A percentile compares a stretch with the other conserved stretches of the same genome.
Conservation (phyloP, 2,113 vertebrate species). For the Orientallactaga bullata region DNA sequence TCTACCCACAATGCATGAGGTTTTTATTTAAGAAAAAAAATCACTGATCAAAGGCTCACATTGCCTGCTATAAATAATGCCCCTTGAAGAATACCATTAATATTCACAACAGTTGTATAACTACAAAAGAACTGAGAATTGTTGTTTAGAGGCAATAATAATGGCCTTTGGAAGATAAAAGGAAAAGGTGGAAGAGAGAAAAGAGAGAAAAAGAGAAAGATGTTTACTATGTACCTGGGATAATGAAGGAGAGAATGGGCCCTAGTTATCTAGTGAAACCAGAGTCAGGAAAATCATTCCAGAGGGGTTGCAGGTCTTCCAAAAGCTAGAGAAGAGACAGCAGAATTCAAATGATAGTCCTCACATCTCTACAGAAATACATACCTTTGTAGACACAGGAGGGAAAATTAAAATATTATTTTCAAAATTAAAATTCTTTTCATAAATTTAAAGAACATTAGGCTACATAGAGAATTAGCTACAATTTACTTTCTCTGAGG, state of each 20-base stretch:
- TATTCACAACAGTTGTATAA: conserved; percentile 86
- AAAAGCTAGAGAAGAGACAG: not conserved
- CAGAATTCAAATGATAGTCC: not conserved
- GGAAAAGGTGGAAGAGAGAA: conserved; percentile 73
- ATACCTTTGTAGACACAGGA: not conserved
- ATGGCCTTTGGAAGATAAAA: conserved; percentile 86
- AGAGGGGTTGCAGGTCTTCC: not conserved
- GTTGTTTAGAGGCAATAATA: conserved; percentile 86
- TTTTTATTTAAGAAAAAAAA: conserved; percentile 79
- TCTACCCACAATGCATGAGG: conserved; percentile 75
- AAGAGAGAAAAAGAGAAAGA: conserved; percentile 37
- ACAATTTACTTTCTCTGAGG: too few species aligned
- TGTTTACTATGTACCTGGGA: conserved; percentile 6
- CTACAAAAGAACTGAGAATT: conserved; percentile 86
- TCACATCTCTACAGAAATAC: not conserved
- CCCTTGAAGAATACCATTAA: conserved; percentile 87
- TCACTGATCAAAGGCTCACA: conserved; percentile 86
- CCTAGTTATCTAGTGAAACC: conserved; percentile 7
- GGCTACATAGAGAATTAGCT: not conserved
- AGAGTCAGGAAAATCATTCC: conserved; percentile 7
- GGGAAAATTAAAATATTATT: not conserved
- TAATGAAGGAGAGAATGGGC: conserved; percentile 25
- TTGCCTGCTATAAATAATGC: conserved; percentile 84
- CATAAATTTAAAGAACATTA: not conserved
- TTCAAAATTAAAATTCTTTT: conserved; percentile 35